These are phyloP conservation scores for Ichneumoninae sp. DNA, from an alignment of 2,888 invertebrate species.

Conservation along the genomic window DNA sequence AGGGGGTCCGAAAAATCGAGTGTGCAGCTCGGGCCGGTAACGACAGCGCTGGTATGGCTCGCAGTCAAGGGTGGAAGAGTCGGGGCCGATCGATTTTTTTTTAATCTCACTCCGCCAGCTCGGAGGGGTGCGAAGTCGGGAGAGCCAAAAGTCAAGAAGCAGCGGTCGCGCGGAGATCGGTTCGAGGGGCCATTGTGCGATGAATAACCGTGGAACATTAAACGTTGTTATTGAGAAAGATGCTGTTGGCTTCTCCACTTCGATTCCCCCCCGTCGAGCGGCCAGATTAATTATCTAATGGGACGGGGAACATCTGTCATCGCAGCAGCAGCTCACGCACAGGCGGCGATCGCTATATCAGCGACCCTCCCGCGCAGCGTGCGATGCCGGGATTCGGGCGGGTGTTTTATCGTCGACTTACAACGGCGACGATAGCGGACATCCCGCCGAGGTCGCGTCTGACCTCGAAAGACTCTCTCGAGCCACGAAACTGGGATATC, in stretches of 20 bases:
- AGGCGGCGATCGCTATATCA: slow-evolving; percentile 63
- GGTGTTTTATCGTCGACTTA: not conserved
- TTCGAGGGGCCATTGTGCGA: slow-evolving; percentile 26
- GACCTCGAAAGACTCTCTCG: slow-evolving; percentile 59
- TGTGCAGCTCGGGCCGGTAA: slow-evolving; percentile 8
- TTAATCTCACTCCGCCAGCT: slow-evolving; percentile 16
- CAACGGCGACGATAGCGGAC: not conserved
- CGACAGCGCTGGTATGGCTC: slow-evolving; percentile 19
- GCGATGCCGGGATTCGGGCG: slow-evolving; percentile 19
- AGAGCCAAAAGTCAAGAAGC: slow-evolving; percentile 23
- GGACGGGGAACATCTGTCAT: slow-evolving; percentile 82
- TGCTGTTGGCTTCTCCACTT: slow-evolving; percentile 1
- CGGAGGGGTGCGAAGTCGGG: slow-evolving; percentile 18
- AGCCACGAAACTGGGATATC: slow-evolving; percentile 51
- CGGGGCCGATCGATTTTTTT: slow-evolving; percentile 61
- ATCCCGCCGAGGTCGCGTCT: not conserved
- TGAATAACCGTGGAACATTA: slow-evolving; percentile 45
- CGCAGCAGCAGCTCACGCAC: slow-evolving; percentile 63
- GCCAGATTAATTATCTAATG: slow-evolving; percentile 83
- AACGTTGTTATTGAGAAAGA: slow-evolving; percentile 21
- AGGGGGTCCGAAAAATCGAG: slow-evolving; percentile 14
- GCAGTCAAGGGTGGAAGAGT: slow-evolving; percentile 46
- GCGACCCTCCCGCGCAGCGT: slow-evolving; percentile 52
- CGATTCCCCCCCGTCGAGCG: slow-evolving; percentile 29
- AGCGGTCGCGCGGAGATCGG: not conserved